These are phyloP conservation scores for Mythimna pallens DNA, from an alignment of 2,888 invertebrate genomes.

Conservation along the genomic window DNA sequence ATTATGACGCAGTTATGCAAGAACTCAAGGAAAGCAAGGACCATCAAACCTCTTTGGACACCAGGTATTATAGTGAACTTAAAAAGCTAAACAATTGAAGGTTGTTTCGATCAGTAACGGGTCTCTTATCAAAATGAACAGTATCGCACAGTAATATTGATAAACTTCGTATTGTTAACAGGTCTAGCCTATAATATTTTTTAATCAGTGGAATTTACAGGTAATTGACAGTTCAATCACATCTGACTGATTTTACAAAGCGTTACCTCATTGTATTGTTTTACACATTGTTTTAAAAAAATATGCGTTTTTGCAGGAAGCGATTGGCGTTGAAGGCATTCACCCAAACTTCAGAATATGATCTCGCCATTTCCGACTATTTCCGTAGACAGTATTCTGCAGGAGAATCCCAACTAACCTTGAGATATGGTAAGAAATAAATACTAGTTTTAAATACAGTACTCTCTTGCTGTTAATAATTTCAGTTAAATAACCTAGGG, in stretches of 20 bases:
- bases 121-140: not conserved
- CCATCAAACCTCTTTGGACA: conserved; percentile 93
- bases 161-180: conserved; percentile 33
- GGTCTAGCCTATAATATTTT: conserved; percentile 31
- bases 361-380: conserved; percentile 98
- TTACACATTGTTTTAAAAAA: not conserved
- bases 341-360: conserved; percentile 98
- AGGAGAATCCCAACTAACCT: conserved; percentile 94
- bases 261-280: not conserved
- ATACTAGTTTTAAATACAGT: not conserved
- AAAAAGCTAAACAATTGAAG: not conserved
- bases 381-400: conserved; percentile 97
- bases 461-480: not conserved
- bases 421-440: conserved; percentile 94
- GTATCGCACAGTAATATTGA: conserved; percentile 1
- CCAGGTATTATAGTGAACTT: conserved; percentile 88
- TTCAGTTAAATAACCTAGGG: too few species aligned
- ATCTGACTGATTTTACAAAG: not conserved
- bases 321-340: conserved; percentile 97
- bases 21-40: conserved; percentile 92
- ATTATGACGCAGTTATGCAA: conserved; percentile 94
- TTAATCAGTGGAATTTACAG: conserved; percentile 27
- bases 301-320: conserved; percentile 90
- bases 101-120: not conserved
- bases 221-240: conserved; percentile 22